A percentile compares a stretch with the other conserved stretches of the same genome.
Evolutionary conservation across 2,797 vertebrate species (phyloP).

Genomic region (Gallinago stenura): DNA sequence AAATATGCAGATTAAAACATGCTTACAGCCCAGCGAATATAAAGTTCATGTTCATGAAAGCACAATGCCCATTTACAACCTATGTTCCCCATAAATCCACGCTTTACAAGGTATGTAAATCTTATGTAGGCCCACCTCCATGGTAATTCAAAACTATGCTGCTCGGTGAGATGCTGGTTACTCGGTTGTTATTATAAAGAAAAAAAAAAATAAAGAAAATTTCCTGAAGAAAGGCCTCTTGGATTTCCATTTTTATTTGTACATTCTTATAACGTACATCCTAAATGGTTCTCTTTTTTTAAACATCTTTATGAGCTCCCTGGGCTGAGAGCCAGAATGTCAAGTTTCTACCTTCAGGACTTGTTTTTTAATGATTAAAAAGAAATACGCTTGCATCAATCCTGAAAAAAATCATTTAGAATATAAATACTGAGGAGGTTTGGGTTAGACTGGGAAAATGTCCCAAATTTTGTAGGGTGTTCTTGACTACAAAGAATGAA

Average conservation of each 20-base stretch:
- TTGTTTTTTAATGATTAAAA: not conserved
- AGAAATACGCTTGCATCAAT: not conserved
- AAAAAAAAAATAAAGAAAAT: not conserved
- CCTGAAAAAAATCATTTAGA: not conserved
- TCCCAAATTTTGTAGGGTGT: not conserved
- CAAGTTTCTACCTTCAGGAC: not conserved
- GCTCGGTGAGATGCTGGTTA: not conserved
- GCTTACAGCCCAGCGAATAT: not conserved
- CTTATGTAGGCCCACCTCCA: not conserved
- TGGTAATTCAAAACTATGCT: not conserved
- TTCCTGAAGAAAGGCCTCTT: not conserved
- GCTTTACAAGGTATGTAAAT: not conserved
- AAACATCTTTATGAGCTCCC: not conserved
- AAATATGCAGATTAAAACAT: conserved; percentile 1
- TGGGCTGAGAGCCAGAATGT: not conserved
- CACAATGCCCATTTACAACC: not conserved
- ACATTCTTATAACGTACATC: not conserved
- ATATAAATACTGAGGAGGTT: not conserved
- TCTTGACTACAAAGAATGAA: not conserved
- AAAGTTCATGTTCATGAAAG: not conserved
- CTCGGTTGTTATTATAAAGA: not conserved
- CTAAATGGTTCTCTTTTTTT: not conserved
- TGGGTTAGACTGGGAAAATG: not conserved
- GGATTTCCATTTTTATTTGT: not conserved
- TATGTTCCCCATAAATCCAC: not conserved